Conservation (phyloP, 1,140 invertebrate species). For the Ostrea edulis region DNA sequence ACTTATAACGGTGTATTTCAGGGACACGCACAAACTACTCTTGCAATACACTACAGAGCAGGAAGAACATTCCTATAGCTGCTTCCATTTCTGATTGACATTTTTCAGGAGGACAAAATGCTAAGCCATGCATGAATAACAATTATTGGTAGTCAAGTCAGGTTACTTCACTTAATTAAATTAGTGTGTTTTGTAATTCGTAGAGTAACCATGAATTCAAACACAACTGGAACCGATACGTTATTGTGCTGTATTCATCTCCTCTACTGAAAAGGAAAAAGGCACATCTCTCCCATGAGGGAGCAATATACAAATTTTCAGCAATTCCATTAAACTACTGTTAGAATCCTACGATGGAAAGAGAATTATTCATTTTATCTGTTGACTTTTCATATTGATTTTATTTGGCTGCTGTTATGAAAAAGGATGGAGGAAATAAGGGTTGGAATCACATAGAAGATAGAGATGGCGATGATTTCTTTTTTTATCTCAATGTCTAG, state of each 20-base stretch:
- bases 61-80: background rate
- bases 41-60: background rate
- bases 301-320: conserved; percentile 23
- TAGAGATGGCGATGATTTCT: conserved; percentile 19
- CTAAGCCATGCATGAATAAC: background rate
- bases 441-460: background rate
- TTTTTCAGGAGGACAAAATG: background rate
- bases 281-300: conserved; percentile 25
- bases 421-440: background rate
- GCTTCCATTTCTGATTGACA: background rate
- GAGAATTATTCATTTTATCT: conserved; percentile 14
- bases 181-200: conserved; percentile 21
- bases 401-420: conserved; percentile 12
- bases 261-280: conserved; percentile 9
- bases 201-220: conserved; percentile 11
- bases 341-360: conserved; percentile 20
- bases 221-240: background rate
- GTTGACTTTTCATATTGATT: conserved; percentile 26
- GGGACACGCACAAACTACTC: background rate
- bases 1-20: background rate
- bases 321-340: conserved; percentile 32
- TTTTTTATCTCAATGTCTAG: conserved; percentile 5
- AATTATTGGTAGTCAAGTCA: conserved; percentile 28
- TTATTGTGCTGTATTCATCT: conserved; percentile 6
- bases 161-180: conserved; percentile 21